Percentiles rank a stretch among this genome's conserved stretches.
These are phyloP conservation scores for Calliphora vicina DNA, from an alignment of 1,140 invertebrate species.

Conservation along the genomic window DNA sequence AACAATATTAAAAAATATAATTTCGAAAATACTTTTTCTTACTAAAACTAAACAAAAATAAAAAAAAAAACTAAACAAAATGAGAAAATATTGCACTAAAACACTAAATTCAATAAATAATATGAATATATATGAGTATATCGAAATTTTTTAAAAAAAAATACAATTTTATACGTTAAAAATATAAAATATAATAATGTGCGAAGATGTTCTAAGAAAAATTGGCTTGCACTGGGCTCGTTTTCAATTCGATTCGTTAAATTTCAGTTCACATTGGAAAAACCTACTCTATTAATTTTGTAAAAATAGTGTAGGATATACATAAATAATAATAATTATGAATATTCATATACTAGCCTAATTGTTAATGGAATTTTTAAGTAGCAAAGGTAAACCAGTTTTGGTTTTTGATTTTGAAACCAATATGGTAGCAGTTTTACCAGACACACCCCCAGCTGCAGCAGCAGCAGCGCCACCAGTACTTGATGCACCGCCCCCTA, in stretches of 20 bases:
- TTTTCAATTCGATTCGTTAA: not conserved
- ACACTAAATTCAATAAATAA: not conserved
- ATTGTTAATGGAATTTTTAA: conserved; percentile 63
- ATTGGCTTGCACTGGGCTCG: not conserved
- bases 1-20: not conserved
- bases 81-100: conserved; percentile 4
- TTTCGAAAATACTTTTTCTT: not conserved
- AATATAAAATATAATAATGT: not conserved
- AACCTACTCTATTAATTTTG: not conserved
- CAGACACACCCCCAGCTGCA: conserved; percentile 28
- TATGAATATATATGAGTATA: not conserved
- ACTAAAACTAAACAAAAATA: not conserved
- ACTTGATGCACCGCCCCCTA: not conserved
- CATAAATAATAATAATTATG: not conserved
- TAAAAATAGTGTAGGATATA: not conserved
- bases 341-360: conserved; percentile 40
- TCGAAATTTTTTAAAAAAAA: not conserved
- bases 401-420: conserved; percentile 64
- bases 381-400: conserved; percentile 62
- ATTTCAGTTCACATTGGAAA: not conserved
- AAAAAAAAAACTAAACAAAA: not conserved
- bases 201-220: not conserved
- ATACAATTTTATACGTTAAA: not conserved
- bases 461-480: not conserved
- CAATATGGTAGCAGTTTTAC: conserved; percentile 62